Base-by-base conservation (phyloP, 2,797 vertebrate genomes). In the Sebastes baramenuke region DNA sequence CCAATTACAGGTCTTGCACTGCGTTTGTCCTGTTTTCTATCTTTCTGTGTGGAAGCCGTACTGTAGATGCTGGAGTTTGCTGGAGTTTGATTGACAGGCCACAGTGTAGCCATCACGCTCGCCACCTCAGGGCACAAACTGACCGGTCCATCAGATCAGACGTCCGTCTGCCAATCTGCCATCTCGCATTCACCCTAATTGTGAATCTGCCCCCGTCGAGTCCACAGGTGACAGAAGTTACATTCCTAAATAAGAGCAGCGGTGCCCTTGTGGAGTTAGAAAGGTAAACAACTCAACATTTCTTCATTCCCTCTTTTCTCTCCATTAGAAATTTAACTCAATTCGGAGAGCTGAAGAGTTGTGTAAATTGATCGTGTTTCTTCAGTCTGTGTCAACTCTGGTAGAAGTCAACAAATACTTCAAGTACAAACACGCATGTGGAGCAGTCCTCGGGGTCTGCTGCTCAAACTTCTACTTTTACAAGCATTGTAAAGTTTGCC, bases 131-230 rank as follows among this genome's bases (percentile, higher is more conserved):
- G 93, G 89, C 90, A 83, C 49, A 60, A 84, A 67, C 64, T 0
- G 74, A 73, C 12, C 0, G 54, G 42, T 68, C 49, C 27, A 18
- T 27, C 58, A 80, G 62, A 85, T 87, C 75, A 77, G 32, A 73
- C 2, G 67, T 18, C 73, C 54, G 2, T 16, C 77, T 64, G 85
- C 61, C 64, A 46, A 55, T n/a, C 79, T 1, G 46, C 46, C 83
- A 81, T 89, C 55, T 84, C 32, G 0, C 72, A 92, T 92, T 92
- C 92, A 85, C 69, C 16, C 49, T 91, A 87, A 93, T 87, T 86
- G 82, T 72, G 79, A 58, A 66, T 67, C 64, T 7, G 13, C 42
- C 16, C 67, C 67, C 6, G 62, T 62, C 0, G 60, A 34, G 77
- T 72, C 80, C 67, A 61, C 66, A 2, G 66, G 87, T 80, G 88